Evolutionary conservation across 2,113 vertebrate genomes (phyloP).

Genomic region (Scomber japonicus): DNA sequence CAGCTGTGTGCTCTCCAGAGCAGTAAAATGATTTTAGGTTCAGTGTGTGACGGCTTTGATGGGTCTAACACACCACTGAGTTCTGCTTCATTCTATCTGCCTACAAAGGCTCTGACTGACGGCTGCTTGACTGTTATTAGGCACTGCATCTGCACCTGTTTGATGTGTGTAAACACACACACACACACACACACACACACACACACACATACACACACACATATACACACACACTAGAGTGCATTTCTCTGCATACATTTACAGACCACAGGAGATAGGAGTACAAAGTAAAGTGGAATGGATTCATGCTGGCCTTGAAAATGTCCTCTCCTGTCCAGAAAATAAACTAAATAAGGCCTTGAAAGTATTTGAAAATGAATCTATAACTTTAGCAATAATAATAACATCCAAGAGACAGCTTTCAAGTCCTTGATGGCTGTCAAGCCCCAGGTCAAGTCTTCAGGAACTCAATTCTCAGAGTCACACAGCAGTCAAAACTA

Average conservation of each 20-base stretch:
- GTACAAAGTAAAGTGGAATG: conserved; percentile 16
- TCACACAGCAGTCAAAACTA: too few relatives aligned
- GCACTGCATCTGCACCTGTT: conserved; percentile 63
- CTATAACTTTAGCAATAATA: background rate
- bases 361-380: conserved; percentile 2
- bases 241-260: conserved; percentile 2
- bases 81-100: conserved; percentile 68
- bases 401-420: background rate
- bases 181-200: conserved; percentile 9
- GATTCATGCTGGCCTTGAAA: conserved; percentile 5
- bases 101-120: conserved; percentile 63
- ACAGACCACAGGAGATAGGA: conserved; percentile 4
- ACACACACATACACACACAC: conserved; percentile 35
- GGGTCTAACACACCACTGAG: conserved; percentile 69
- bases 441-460: too few relatives aligned
- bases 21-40: conserved; percentile 71
- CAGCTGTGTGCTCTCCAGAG: conserved; percentile 65
- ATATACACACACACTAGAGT: background rate
- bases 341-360: conserved; percentile 5
- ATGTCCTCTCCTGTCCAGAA: background rate
- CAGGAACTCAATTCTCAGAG: too few relatives aligned
- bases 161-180: conserved; percentile 16
- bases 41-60: conserved; percentile 66
- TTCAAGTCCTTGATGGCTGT: background rate
- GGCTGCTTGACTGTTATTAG: conserved; percentile 49